phyloP scores from a whole-genome alignment of 2,797 vertebrate species.

The Picus viridis region DNA sequence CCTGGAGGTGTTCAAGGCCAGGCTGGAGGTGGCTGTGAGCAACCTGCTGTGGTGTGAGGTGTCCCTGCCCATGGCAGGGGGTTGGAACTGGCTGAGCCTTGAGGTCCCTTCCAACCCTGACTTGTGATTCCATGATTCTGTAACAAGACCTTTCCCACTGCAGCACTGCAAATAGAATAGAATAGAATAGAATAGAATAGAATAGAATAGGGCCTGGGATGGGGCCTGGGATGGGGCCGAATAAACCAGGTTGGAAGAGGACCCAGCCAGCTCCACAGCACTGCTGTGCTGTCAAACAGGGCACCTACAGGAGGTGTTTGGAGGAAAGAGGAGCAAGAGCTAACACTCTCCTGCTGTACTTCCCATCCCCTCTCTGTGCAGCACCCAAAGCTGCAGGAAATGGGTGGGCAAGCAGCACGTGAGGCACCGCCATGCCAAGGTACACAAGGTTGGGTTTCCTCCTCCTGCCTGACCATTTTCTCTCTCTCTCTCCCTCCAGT shows the following conservation, averaged over 20 bases:
- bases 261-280: neutral
- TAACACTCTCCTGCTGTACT: neutral
- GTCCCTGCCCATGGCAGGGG: too few relatives aligned
- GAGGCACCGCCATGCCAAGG: neutral
- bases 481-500: neutral
- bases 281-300: neutral
- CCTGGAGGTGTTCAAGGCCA: too few relatives aligned
- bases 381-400: constrained; percentile 35
- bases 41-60: too few relatives aligned
- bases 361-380: neutral
- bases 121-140: too few relatives aligned
- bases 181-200: too few relatives aligned
- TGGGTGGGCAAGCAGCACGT: neutral
- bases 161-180: too few relatives aligned
- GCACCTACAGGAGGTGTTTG: neutral
- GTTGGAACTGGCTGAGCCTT: too few relatives aligned
- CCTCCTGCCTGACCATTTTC: neutral
- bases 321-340: neutral
- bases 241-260: neutral
- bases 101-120: too few relatives aligned
- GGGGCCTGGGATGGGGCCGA: too few relatives aligned
- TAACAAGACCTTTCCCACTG: too few relatives aligned
- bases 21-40: too few relatives aligned
- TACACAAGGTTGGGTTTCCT: constrained; percentile 20
- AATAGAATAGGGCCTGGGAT: too few relatives aligned